These are phyloP conservation scores for Syrrhaptes paradoxus DNA, from an alignment of 2,113 vertebrate species.

Conservation along the genomic window DNA sequence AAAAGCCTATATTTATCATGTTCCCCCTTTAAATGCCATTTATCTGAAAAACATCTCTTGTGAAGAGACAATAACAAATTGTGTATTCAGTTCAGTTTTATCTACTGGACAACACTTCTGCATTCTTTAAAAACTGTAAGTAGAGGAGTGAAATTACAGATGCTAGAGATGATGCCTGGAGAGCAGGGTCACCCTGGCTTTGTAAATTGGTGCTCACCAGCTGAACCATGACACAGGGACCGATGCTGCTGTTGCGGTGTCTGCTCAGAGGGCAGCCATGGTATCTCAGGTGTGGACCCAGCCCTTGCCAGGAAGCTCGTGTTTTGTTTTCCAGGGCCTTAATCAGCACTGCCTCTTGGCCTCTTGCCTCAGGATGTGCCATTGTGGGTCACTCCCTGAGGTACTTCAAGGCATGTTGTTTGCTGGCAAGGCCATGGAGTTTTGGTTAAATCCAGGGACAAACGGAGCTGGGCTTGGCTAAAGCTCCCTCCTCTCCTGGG, in stretches of 20 bases:
- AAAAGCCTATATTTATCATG: background rate
- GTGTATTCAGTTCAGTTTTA: background rate
- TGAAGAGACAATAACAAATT: background rate
- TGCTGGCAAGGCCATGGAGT: background rate
- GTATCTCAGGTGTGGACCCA: background rate
- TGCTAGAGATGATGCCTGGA: rapidly evolving
- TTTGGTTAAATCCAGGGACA: background rate
- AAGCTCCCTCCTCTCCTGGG: background rate
- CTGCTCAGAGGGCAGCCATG: rapidly evolving
- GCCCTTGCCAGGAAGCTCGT: background rate
- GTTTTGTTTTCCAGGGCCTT: background rate
- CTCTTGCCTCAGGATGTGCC: background rate
- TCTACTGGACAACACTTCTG: background rate
- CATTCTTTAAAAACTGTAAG: rapidly evolving
- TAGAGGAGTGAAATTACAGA: background rate
- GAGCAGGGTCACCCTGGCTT: background rate
- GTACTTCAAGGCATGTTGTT: background rate
- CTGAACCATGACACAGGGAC: rapidly evolving
- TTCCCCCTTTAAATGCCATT: background rate
- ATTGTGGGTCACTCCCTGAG: background rate
- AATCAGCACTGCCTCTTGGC: background rate
- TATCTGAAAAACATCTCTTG: background rate
- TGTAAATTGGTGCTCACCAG: background rate
- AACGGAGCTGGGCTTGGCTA: background rate
- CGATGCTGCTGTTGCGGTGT: rapidly evolving